These are phyloP conservation scores for Conchocele bisecta DNA, from an alignment of 2,888 invertebrate species.

Conservation along the genomic window DNA sequence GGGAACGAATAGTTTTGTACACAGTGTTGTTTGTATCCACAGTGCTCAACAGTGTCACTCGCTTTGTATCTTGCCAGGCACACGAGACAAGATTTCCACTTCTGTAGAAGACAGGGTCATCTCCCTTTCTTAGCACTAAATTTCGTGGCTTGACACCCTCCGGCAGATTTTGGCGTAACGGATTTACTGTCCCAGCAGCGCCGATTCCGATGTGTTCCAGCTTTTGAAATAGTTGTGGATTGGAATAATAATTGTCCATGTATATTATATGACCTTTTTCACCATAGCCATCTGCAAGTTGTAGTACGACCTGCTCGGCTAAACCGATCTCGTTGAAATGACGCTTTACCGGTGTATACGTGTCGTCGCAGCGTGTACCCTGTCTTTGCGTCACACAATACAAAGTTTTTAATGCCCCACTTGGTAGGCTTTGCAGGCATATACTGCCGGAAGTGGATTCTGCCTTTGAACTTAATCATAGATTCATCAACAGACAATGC, in stretches of 20 bases:
- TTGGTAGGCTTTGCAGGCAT: too few species aligned
- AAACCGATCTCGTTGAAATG: not conserved
- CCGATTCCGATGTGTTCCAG: not conserved
- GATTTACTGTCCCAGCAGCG: constrained; percentile 1
- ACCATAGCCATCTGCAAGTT: not conserved
- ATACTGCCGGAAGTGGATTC: too few species aligned
- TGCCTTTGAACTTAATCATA: too few species aligned
- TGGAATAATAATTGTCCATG: constrained; percentile 8
- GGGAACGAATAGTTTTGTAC: constrained; percentile 9
- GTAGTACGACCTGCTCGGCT: not conserved
- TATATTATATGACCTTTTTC: not conserved
- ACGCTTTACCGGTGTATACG: too few species aligned
- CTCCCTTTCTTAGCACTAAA: not conserved
- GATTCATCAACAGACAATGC: too few species aligned
- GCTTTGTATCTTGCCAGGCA: constrained; percentile 1
- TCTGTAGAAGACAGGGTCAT: constrained; percentile 4
- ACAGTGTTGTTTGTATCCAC: constrained; percentile 2
- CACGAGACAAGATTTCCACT: not conserved
- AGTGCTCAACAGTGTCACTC: not conserved
- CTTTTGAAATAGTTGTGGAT: not conserved
- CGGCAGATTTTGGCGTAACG: too few species aligned
- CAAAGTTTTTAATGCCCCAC: too few species aligned
- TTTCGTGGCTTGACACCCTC: too few species aligned
- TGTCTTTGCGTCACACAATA: too few species aligned
- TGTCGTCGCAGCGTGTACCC: too few species aligned